Percentiles rank a stretch among this genome's conserved stretches.
These are phyloP conservation scores for Philaenus spumarius DNA, from an alignment of 1,140 invertebrate species.

Conservation along the genomic window DNA sequence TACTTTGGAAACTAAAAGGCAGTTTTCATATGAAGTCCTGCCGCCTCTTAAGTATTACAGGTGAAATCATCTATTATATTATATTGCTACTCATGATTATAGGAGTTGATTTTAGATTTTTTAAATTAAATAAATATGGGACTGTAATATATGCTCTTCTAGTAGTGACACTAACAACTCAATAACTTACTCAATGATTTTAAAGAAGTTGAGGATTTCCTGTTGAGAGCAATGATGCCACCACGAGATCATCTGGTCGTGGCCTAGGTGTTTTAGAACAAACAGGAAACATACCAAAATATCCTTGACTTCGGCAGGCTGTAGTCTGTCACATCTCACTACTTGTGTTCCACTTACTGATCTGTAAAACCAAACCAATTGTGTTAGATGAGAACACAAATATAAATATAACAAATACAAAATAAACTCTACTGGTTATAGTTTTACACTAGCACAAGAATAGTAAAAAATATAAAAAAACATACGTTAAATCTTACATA, in stretches of 20 bases:
- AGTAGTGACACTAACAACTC: slow-evolving; percentile 36
- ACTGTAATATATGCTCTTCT: not conserved
- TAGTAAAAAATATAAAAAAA: too few species aligned
- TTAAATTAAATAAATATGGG: not conserved
- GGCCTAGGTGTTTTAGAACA: slow-evolving; percentile 81
- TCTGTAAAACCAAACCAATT: slow-evolving; percentile 29
- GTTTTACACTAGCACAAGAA: too few species aligned
- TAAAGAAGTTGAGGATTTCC: slow-evolving; percentile 73
- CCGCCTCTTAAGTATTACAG: not conserved
- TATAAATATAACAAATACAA: too few species aligned
- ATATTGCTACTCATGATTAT: too few species aligned
- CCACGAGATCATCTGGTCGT: slow-evolving; percentile 83
- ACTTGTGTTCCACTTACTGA: slow-evolving; percentile 52
- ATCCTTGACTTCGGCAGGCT: slow-evolving; percentile 71
- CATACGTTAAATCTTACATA: too few species aligned
- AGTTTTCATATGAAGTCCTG: too few species aligned
- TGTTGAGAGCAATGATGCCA: slow-evolving; percentile 75
- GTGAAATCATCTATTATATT: too few species aligned
- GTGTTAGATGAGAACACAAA: not conserved
- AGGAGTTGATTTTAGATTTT: not conserved
- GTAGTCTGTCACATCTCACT: slow-evolving; percentile 67
- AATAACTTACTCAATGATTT: slow-evolving; percentile 64
- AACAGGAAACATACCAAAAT: slow-evolving; percentile 85
- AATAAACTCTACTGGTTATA: too few species aligned
- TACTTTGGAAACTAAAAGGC: too few species aligned